A percentile compares a stretch with the other conserved stretches of the same genome.
These are phyloP conservation scores for Megalops atlanticus DNA, from an alignment of 2,113 vertebrate species.

Conservation along the genomic window DNA sequence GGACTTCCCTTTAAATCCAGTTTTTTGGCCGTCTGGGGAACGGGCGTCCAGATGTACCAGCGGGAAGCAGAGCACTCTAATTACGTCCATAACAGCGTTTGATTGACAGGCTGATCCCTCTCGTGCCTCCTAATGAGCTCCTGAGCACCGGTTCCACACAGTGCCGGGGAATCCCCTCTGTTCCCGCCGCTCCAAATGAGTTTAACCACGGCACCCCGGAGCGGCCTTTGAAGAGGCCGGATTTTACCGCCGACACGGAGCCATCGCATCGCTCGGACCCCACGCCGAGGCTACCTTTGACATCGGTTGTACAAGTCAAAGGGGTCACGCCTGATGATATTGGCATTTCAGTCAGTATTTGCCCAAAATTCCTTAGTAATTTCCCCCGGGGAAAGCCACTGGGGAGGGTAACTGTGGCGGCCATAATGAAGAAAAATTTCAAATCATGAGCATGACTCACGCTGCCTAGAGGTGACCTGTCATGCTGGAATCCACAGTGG, in stretches of 20 bases:
- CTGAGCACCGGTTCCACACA: neutral
- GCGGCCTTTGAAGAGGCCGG: neutral
- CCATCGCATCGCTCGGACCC: neutral
- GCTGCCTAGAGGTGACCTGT: neutral
- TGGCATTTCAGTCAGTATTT: neutral
- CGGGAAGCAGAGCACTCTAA: too few relatives aligned
- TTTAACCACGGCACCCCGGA: neutral
- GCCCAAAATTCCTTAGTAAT: neutral
- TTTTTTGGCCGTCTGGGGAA: too few relatives aligned
- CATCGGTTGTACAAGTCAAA: neutral
- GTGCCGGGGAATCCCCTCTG: neutral
- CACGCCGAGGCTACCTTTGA: neutral
- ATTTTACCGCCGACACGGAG: neutral
- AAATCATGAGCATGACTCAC: too few relatives aligned
- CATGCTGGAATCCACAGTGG: too few relatives aligned
- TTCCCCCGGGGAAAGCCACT: neutral
- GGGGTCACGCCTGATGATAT: neutral
- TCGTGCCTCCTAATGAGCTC: slow-evolving; percentile 19
- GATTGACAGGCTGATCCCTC: slow-evolving; percentile 2
- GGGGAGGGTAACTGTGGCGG: too few relatives aligned
- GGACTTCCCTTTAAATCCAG: too few relatives aligned
- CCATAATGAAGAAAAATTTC: too few relatives aligned
- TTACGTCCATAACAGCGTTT: too few relatives aligned
- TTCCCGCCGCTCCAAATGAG: neutral
- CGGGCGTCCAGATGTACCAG: too few relatives aligned